Base-by-base conservation (phyloP, 2,888 invertebrate genomes). In the Zaprionus lineosus region DNA sequence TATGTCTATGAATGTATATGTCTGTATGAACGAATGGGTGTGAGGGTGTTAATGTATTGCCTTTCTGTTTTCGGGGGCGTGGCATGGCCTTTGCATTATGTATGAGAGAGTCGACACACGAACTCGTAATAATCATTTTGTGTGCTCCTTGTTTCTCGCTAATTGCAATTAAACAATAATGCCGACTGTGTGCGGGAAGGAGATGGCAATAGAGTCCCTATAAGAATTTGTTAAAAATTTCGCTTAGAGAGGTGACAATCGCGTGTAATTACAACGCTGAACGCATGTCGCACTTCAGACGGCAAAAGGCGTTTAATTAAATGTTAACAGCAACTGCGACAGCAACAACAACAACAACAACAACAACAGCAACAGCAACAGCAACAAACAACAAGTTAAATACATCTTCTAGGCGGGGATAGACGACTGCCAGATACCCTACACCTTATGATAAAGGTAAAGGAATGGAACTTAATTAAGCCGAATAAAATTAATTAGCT, bases 141-240 rank as follows among this genome's bases (percentile, higher is more conserved):
- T 75, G 61, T 60, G 59, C 70, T 57, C 57, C 68, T 62, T 77
- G 66, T 66, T 65, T 60, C 44, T 64, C 75, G 55, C 83, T 84
- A 84, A 85, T 84, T 83, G 84, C 84, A 83, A 84, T 83, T 83
- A 83, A 83, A 83, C 77, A 79, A 83, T 79, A 82, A 79, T 66
- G 72, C 57, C 66, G 18, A 43, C 16, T 19, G 31, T 48, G 57
- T 52, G 15, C 2, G 8, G 3, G 19, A 29, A 19, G n/a, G 33
- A 12, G 24, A 21, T 8, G 2, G n/a, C 9, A 8, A n/a, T 16
- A 18, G 19, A 28, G 8, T 44, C 36, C 15, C 16, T 19, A 43
- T 3, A 24, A 66, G 56, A 51, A 57, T 62, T 59, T 39, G 52
- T 52, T 15, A 66, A 56, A 65, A 69, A 50, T 69, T 74, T 70